Evolutionary conservation across 2,797 vertebrate species (phyloP), one percentile per base, ranked within the genome.

Genomic region (Phylloscopus collybita): DNA sequence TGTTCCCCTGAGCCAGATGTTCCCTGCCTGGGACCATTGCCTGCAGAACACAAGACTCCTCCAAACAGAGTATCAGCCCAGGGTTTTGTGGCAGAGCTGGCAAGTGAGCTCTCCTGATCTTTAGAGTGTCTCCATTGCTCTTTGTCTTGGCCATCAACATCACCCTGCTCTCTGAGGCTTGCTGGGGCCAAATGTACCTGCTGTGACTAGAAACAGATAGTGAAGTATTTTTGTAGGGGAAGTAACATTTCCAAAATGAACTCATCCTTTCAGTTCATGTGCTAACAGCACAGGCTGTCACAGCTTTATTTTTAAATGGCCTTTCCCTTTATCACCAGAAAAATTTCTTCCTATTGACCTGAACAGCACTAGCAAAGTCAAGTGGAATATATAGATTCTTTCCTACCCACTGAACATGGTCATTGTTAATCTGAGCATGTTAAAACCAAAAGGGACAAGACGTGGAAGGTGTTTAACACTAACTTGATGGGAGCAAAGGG

Each of bases 401-500:
- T 97, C 92, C 93, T 89, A 89, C 69, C 73, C 91, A 85, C 67
- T 94, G 96, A 93, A 86, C 81, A 66, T 4, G 23, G 74, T 85
- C 86, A 92, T 92, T 95, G 95, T 81, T 93, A 93, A 96, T 80
- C 95, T 93, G 80, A 93, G 96, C 95, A 90, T 96, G 96, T 88
- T 57, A 90, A 95, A 93, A 88, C 75, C 60, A 86, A 91, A 86
- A 95, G 86, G 88, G 74, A 93, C 67, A 76, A 86, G 94, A 79
- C 0, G 2, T 70, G 81, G 76, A 86, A 88, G 81, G 85, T 88
- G 83, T 70, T 88, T 92, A 94, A 88, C 6, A 3, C 57, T 76
- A 88, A 88, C 19, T 8, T 29, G 65, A 78, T 62, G 93, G 86
- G 86, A 91, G 80, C 76, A 88, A 86, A 95, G 82, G 86, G 61